Base-by-base conservation (phyloP, 2,888 invertebrate genomes). In the Holacanthella duospinosa region DNA sequence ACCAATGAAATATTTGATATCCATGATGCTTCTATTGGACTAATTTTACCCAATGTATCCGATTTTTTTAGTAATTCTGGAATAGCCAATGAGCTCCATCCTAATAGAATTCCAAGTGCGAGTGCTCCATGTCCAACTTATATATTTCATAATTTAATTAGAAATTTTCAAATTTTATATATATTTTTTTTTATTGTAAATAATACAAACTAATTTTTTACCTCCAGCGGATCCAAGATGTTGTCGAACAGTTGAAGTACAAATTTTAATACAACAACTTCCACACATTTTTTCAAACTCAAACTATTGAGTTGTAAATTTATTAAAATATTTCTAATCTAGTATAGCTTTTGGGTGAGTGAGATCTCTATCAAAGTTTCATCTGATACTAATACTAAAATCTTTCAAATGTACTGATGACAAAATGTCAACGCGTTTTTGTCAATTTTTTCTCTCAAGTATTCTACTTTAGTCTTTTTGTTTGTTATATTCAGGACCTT, bases 61-160 rank as follows among this genome's bases (percentile, higher is more conserved):
- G n/a, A 4, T 2, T 12, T 16, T 29, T n/a, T 43, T 2, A 19
- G 28, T 29, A 53, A 28, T 53, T 59, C 43, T 1, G 63, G 55
- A 27, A 60, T 28, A 1, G 55, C 25, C 2, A 29, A 43, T 4
- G 64, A 58, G 9, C 61, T 36, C 65, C 66, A 69, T 43, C 64
- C 63, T 12, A 66, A 60, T 12, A 68, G 66, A n/a, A 44, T 64
- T 60, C 71, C 70, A 12, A 66, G 63, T 9, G 66, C 64, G 29
- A 70, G 67, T 1, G 68, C 70, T 54, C 65, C 36, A 16, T 36
- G 36, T 36, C 70, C 1, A 71, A 29, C 21, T 64, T 59, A 53
- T 66, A 68, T 67, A 59, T 28, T 43, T 27, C 1, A n/a, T 21
- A 59, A 44, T 6, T 16, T 29, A 55, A 28, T 2, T 9, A 25